Percentiles rank a stretch among this genome's conserved stretches.
Evolutionary conservation across 1,140 invertebrate species (phyloP).

Genomic region (Platyura marginata): DNA sequence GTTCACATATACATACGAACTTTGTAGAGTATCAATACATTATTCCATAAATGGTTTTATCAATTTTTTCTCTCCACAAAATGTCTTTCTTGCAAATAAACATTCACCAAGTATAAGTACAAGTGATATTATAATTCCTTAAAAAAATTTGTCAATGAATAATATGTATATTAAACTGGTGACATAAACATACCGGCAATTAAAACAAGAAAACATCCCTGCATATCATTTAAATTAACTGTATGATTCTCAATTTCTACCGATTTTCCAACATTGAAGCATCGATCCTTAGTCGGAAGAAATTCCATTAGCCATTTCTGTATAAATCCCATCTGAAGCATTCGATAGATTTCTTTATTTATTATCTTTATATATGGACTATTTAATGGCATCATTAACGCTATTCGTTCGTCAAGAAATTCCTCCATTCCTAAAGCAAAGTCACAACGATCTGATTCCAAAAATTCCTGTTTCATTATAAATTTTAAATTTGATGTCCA

Average conservation of each 20-base stretch:
- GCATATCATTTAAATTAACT: slow-evolving; percentile 74
- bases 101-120: no score
- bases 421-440: slow-evolving; percentile 55
- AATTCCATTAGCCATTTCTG: slow-evolving; percentile 62
- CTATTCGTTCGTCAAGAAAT: slow-evolving; percentile 61
- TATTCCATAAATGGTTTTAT: no score
- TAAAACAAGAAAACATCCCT: slow-evolving; percentile 25
- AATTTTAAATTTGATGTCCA: slow-evolving; percentile 56
- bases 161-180: no score
- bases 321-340: slow-evolving; percentile 71
- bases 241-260: slow-evolving; percentile 61
- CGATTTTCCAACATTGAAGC: slow-evolving; percentile 37
- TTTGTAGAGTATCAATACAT: no score
- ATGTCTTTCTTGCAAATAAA: no score
- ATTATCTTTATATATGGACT: slow-evolving; percentile 53
- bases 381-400: slow-evolving; percentile 46
- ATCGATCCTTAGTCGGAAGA: slow-evolving; percentile 61
- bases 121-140: no score
- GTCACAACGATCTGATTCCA: slow-evolving; percentile 41
- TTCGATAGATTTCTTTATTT: slow-evolving; percentile 45
- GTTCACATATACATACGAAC: no score
- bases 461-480: slow-evolving; percentile 42
- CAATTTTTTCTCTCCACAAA: no score
- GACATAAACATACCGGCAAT: background rate
- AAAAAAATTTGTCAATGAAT: no score